phyloP scores from a whole-genome alignment of 2,888 invertebrate genomes.

The Zhuqinia jingwanae region DNA sequence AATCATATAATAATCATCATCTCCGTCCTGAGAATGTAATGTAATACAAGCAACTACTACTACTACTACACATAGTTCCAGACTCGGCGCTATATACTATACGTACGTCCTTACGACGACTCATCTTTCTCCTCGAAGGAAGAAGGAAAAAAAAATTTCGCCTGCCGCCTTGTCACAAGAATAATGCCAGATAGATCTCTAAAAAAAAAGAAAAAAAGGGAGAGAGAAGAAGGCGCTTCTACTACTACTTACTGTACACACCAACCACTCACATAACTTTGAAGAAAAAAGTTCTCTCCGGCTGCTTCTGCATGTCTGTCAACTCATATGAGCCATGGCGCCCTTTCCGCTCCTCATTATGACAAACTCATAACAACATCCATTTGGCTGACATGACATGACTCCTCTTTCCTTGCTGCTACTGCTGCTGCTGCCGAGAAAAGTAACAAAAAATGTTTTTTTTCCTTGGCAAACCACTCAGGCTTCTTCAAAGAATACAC shows the following conservation, averaged over 20 bases:
- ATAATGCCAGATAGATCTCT: conserved; percentile 62
- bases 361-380: conserved; percentile 76
- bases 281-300: conserved; percentile 59
- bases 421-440: no score
- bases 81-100: no score
- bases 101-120: no score
- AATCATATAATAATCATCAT: conserved; percentile 68
- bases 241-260: background rate
- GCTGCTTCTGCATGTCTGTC: conserved; percentile 71
- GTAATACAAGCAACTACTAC: conserved; percentile 51
- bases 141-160: conserved; percentile 43
- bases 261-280: conserved; percentile 10
- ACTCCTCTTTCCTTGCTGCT: conserved; percentile 57
- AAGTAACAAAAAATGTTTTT: conserved; percentile 27
- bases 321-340: conserved; percentile 74
- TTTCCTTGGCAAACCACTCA: conserved; percentile 33
- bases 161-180: conserved; percentile 62
- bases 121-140: conserved; percentile 59
- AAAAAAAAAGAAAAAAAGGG: conserved; percentile 48
- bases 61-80: no score
- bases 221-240: conserved; percentile 37
- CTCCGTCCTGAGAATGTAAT: conserved; percentile 44
- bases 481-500: background rate
- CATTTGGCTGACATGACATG: conserved; percentile 76
- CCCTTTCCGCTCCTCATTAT: conserved; percentile 76